Percentiles rank a stretch among this genome's conserved stretches.
Evolutionary conservation across 2,888 invertebrate species (phyloP).

Genomic region (Pomacea canaliculata): DNA sequence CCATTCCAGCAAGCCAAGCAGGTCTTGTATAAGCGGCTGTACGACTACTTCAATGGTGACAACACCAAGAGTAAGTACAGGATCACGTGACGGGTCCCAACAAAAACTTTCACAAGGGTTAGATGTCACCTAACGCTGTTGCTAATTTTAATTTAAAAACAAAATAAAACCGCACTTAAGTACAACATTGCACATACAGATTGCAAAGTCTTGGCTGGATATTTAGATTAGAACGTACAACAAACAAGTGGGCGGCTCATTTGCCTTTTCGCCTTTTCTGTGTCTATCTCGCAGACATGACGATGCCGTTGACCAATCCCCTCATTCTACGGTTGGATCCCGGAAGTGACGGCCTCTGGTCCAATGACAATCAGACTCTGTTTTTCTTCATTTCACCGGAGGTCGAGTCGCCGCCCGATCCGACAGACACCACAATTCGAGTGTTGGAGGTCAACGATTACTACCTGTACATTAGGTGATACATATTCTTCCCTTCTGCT

Average conservation of each 20-base stretch:
- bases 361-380: constrained; percentile 55
- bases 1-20: neutral
- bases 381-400: constrained; percentile 52
- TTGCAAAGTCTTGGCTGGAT: too few species aligned
- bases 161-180: too few species aligned
- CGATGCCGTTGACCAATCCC: constrained; percentile 61
- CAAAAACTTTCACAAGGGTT: too few species aligned
- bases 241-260: too few species aligned
- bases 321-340: constrained; percentile 50
- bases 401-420: constrained; percentile 27
- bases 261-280: too few species aligned
- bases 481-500: too few species aligned
- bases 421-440: neutral
- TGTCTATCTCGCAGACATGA: constrained; percentile 37
- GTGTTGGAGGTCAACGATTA: constrained; percentile 18
- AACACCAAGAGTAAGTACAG: constrained; percentile 6
- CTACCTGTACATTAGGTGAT: constrained; percentile 16
- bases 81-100: too few species aligned
- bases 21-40: constrained; percentile 1
- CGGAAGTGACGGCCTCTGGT: constrained; percentile 52
- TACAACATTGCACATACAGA: too few species aligned
- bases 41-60: constrained; percentile 6
- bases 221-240: too few species aligned
- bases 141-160: too few species aligned
- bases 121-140: too few species aligned